phyloP scores from a whole-genome alignment of 2,888 invertebrate genomes.

The Nasonovia ribisnigri region DNA sequence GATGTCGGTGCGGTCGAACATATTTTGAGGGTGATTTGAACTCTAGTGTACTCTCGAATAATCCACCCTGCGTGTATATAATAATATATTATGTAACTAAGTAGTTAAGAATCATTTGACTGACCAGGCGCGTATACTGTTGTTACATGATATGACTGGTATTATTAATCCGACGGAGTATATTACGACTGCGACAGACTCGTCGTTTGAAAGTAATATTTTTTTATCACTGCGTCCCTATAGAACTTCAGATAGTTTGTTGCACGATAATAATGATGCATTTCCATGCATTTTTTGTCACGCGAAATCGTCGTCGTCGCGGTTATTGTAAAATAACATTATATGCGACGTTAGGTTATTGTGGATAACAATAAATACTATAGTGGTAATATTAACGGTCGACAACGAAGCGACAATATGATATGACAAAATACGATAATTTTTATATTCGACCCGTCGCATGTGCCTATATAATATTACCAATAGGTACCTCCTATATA shows the following conservation, averaged over 20 bases:
- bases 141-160: too few species aligned
- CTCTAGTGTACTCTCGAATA: too few species aligned
- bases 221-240: not conserved
- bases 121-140: too few species aligned
- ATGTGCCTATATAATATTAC: too few species aligned
- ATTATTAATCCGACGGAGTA: not conserved
- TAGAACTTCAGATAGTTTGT: not conserved
- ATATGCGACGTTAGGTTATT: not conserved
- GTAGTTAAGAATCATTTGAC: too few species aligned
- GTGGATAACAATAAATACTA: not conserved
- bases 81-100: too few species aligned
- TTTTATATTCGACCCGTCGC: not conserved
- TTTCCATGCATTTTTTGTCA: not conserved
- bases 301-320: not conserved
- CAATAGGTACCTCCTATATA: not conserved
- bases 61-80: too few species aligned
- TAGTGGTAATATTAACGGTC: not conserved
- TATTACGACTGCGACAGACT: not conserved
- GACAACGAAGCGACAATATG: not conserved
- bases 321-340: not conserved
- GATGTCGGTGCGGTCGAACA: too few species aligned
- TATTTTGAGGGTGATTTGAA: too few species aligned
- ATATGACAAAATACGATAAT: constrained; percentile 9
- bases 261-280: not conserved
- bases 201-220: not conserved